Evolutionary conservation across 1,140 invertebrate species (phyloP).

Genomic region (Penaeus vannamei): DNA sequence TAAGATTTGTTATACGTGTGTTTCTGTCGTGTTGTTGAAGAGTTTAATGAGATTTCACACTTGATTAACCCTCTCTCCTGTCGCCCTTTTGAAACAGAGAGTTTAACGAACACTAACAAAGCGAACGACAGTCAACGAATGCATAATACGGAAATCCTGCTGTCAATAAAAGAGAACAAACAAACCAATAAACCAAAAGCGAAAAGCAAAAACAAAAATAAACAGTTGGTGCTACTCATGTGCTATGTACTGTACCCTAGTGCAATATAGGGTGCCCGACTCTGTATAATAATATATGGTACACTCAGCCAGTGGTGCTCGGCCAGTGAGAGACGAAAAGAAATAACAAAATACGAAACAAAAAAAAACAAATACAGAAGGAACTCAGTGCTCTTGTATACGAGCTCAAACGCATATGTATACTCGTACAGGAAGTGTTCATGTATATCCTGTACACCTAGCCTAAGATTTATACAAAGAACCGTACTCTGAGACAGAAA

Average conservation of each 20-base stretch:
- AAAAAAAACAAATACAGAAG: not conserved
- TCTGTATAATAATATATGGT: no score
- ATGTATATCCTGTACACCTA: no score
- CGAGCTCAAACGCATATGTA: no score
- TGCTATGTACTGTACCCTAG: conserved; percentile 36
- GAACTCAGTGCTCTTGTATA: no score
- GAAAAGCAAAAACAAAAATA: conserved; percentile 16
- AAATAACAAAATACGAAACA: conserved; percentile 4
- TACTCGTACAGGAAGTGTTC: no score
- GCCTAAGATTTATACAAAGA: no score
- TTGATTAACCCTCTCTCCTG: conserved; percentile 17
- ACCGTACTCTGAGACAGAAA: no score
- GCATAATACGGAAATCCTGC: conserved; percentile 34
- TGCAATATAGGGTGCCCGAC: no score
- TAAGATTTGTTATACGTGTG: no score
- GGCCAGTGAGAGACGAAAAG: conserved; percentile 31
- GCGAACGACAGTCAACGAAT: conserved; percentile 43
- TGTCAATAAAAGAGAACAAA: conserved; percentile 21
- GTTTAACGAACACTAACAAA: conserved; percentile 53
- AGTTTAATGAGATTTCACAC: no score
- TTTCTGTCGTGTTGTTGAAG: no score
- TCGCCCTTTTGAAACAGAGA: conserved; percentile 57
- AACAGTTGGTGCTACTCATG: conserved; percentile 47
- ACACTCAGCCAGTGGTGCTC: conserved; percentile 37
- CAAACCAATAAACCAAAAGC: conserved; percentile 2